Base-by-base conservation (phyloP, 2,113 vertebrate genomes). In the Anas platyrhynchos region DNA sequence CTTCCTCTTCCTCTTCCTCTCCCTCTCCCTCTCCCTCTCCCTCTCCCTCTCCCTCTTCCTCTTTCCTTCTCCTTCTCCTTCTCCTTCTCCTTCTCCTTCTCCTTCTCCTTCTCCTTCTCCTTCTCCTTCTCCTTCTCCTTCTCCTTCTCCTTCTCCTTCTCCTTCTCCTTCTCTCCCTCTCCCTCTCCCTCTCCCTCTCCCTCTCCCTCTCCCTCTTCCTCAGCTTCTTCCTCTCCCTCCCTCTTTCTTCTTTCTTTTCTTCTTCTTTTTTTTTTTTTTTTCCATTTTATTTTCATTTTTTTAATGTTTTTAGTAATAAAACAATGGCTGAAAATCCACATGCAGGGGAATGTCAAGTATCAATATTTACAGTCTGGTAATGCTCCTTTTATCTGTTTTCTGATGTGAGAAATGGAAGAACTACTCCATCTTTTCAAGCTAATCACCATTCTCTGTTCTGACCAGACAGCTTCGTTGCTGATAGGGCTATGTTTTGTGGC, bases 401-500 rank as follows among this genome's bases (percentile, higher is more conserved):
- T 76, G 52, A 52, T 74, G 61, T 93, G 55, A 92, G 80, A 73
- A 91, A 77, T 71, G 65, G 68, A 86, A 86, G 74, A 85, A 67
- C 78, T 75, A 22, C 74, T 83, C 54, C 69, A 11, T 76, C 29
- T 81, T 84, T 94, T 89, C 62, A 67, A 86, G 88, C 61, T 44
- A 23, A 78, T 89, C 81, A 46, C 21, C 73, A 83, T 38, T 32
- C 29, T 94, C 86, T 86, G 83, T 76, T 96, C 83, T 0, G 0
- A 61, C 26, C 61, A 91, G 81, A 29, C 65, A 74, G 25, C 88
- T 84, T 85, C 20, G 29, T 91, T 73, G 59, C 84, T 88, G 93
- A 94, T 77, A 78, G 76, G 86, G 78, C 93, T 89, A 72, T 83
- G 78, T 88, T 94, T 93, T 92, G 73, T 87, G 62, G 52, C 72